phyloP scores from a whole-genome alignment of 2,888 invertebrate genomes.

The Lycophotia porphyrea region DNA sequence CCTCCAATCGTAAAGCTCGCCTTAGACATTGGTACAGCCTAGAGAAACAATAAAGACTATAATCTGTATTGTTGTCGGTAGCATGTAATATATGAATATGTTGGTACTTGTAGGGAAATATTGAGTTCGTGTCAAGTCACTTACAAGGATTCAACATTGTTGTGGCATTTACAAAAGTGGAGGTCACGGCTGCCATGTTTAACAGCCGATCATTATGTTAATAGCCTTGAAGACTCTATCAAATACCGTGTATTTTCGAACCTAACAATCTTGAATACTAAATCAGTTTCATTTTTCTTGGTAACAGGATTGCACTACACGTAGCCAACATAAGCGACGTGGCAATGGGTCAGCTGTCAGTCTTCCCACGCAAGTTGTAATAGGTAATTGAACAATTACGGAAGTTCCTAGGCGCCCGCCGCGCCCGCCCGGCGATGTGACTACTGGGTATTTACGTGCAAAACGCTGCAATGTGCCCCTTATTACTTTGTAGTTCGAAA shows the following conservation, averaged over 20 bases:
- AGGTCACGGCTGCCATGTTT: not conserved
- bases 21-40: constrained; percentile 81
- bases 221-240: constrained; percentile 29
- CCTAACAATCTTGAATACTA: constrained; percentile 7
- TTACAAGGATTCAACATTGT: constrained; percentile 41
- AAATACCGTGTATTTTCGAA: not conserved
- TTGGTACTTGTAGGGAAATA: constrained; percentile 67
- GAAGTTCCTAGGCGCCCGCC: constrained; percentile 46
- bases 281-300: constrained; percentile 20
- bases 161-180: constrained; percentile 27
- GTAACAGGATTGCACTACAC: constrained; percentile 11
- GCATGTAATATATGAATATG: constrained; percentile 74
- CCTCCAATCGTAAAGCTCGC: constrained; percentile 84
- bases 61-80: constrained; percentile 78
- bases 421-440: constrained; percentile 25
- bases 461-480: constrained; percentile 36
- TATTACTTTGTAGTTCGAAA: not conserved
- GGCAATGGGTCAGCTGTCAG: constrained; percentile 57
- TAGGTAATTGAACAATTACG: constrained; percentile 55
- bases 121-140: constrained; percentile 70
- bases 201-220: constrained; percentile 14
- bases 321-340: not conserved
- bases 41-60: constrained; percentile 81
- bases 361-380: constrained; percentile 66
- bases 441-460: constrained; percentile 43